These are phyloP conservation scores for Myotis myotis DNA, from an alignment of 2,797 vertebrate genomes.

Conservation along the genomic window DNA sequence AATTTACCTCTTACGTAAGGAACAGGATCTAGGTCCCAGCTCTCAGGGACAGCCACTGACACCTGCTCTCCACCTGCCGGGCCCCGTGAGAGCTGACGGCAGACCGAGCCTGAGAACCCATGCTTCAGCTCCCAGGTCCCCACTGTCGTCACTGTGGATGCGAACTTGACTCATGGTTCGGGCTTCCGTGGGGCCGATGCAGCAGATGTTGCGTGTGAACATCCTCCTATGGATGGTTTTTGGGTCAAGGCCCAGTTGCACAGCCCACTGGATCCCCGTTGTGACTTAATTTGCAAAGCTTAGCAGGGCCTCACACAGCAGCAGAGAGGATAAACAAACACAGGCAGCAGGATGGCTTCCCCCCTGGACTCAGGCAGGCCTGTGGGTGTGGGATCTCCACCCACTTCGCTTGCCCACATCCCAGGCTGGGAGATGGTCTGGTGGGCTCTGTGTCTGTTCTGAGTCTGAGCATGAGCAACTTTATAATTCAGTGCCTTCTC, in stretches of 20 bases:
- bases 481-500: not conserved
- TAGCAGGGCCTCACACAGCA: not conserved
- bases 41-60: not conserved
- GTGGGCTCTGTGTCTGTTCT: not conserved
- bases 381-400: not conserved
- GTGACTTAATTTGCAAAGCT: slow-evolving; percentile 21
- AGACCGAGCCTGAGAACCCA: accelerated
- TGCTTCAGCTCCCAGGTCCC: not conserved
- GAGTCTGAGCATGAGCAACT: accelerated
- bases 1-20: not conserved
- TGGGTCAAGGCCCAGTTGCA: not conserved
- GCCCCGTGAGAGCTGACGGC: not conserved
- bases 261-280: not conserved
- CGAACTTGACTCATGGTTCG: not conserved
- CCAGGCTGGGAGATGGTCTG: not conserved
- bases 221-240: not conserved
- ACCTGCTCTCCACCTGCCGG: not conserved
- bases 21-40: not conserved
- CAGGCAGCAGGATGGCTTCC: not conserved
- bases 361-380: not conserved
- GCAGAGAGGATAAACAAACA: not conserved
- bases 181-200: not conserved
- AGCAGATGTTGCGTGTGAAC: not conserved
- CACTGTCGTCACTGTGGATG: accelerated
- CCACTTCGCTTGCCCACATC: not conserved